These are phyloP conservation scores for Eurytoma californica DNA, from an alignment of 2,888 invertebrate genomes.

Conservation along the genomic window DNA sequence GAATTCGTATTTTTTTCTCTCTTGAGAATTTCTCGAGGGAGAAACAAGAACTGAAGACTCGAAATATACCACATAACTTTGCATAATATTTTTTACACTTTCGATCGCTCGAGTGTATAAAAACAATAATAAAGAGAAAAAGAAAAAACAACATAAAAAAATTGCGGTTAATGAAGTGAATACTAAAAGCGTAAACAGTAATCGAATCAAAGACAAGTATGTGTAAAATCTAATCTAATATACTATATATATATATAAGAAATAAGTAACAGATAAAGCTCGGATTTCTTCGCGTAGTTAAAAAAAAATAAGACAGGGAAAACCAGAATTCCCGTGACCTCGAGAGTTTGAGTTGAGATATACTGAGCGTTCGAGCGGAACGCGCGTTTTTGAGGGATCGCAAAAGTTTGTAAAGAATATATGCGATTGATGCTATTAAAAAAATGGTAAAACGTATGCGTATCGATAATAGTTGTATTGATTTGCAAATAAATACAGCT, in stretches of 20 bases:
- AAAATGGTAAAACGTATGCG: slow-evolving; percentile 46
- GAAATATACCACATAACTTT: slow-evolving; percentile 2
- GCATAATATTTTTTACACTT: slow-evolving; percentile 10
- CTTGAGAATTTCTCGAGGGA: slow-evolving; percentile 16
- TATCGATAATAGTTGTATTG: slow-evolving; percentile 55
- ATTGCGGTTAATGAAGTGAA: not conserved
- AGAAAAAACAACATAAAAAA: not conserved
- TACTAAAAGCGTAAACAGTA: not conserved
- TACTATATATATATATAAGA: slow-evolving; percentile 9
- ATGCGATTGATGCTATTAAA: slow-evolving; percentile 41
- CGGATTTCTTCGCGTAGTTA: not conserved
- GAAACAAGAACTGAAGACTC: slow-evolving; percentile 15
- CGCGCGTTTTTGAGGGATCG: slow-evolving; percentile 4
- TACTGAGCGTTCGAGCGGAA: slow-evolving; percentile 14
- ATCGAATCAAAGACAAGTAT: slow-evolving; percentile 10
- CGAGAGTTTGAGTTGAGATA: not conserved
- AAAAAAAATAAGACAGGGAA: slow-evolving; percentile 1
- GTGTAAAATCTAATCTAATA: slow-evolving; percentile 2
- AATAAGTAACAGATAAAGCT: slow-evolving; percentile 1
- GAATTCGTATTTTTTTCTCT: slow-evolving; percentile 35
- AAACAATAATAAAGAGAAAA: slow-evolving; percentile 2
- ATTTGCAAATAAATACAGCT: slow-evolving; percentile 57
- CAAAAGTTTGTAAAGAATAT: slow-evolving; percentile 36
- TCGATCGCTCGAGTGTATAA: not conserved
- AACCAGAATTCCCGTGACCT: not conserved